Conservation (phyloP, 1,140 invertebrate species). For the Neoseiulus cucumeris region DNA sequence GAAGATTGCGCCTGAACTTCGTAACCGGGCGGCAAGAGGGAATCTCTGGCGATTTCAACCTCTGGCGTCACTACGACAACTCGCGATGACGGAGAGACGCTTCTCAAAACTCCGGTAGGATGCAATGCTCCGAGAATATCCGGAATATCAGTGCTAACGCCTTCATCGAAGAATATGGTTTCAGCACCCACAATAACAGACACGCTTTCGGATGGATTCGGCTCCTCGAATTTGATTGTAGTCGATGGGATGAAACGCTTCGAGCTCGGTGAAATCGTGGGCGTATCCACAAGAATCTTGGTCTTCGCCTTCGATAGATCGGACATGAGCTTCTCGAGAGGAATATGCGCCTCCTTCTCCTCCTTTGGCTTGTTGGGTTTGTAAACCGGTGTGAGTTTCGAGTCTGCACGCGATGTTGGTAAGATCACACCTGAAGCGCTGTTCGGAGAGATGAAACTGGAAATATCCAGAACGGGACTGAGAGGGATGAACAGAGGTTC, state of each 20-base stretch:
- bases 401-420: background rate
- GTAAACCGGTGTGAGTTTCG: background rate
- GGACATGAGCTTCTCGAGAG: conserved; percentile 5
- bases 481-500: conserved; percentile 5
- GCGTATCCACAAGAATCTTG: background rate
- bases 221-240: background rate
- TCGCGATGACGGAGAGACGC: background rate
- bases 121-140: background rate
- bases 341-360: background rate
- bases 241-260: background rate
- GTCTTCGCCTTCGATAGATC: background rate
- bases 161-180: conserved; percentile 18
- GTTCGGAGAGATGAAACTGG: background rate
- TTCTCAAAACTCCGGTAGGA: background rate
- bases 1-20: conserved; percentile 7
- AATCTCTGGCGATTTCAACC: background rate
- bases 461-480: conserved; percentile 8
- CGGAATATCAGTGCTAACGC: background rate
- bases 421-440: background rate
- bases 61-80: background rate
- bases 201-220: background rate
- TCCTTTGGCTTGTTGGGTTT: background rate
- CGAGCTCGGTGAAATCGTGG: background rate
- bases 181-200: conserved; percentile 17
- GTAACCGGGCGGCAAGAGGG: background rate